Evolutionary conservation across 37 sponge, comb jelly and placozoan genomes (phyloP), one percentile per base, ranked within the genome.

Genomic region (Haliclona indistincta): DNA sequence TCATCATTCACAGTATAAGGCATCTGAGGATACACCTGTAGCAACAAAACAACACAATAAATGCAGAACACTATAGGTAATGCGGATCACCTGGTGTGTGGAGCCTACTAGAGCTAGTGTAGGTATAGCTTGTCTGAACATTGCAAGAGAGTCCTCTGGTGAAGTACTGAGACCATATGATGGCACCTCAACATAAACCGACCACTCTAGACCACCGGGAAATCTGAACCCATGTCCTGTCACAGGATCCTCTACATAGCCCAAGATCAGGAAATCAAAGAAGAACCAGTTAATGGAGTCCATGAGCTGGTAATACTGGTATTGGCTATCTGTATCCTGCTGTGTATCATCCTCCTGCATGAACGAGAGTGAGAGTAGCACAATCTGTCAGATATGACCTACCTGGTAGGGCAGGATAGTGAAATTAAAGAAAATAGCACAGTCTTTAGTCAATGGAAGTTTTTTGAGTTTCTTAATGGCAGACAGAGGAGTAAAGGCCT

Each of bases 391-490:
- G 19, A 20, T 68, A n/a, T 2, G 43, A 68, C 25, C 4, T 68
- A 1, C 19, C 22, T 43, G 15, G 41, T 38, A 86, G 25, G 85
- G 79, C n/a, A 84, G 63, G 26, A 91, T 70, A 20, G 96, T 95
- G 67, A 95, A 90, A 61, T 92, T 95, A 70, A 95, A 91, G 80
- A 93, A 95, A 43, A 95, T 68, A 6, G 68, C 86, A 54, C 68
- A 73, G 25, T 70, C 75, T n/a, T 25, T 66, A 56, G 66, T 71
- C 29, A 63, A 25, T 7, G 86, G 71, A 49, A 93, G 74, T 10
- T 47, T 60, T 41, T 77, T 51, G 38, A 95, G 77, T 58, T 88
- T 92, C 26, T 78, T 56, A 52, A 95, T 95, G 29, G 89, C 77
- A 30, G 43, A 81, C 1, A 75, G 70, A 33, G 79, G 80, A 78